Evolutionary conservation across 2,888 invertebrate genomes (phyloP).

Genomic region (Drosophila cognata): DNA sequence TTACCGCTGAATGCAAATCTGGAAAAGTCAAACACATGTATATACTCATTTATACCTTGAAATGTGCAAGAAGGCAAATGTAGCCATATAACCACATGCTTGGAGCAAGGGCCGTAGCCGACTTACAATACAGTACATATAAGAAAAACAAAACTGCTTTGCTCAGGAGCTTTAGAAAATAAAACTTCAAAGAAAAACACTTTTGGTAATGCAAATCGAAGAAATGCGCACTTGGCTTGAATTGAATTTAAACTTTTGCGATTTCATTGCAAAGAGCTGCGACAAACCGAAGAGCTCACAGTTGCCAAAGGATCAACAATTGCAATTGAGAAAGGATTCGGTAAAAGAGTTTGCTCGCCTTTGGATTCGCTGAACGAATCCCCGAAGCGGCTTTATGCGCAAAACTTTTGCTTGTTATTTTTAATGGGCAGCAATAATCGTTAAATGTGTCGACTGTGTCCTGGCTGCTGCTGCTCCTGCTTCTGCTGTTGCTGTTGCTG

Average conservation of each 20-base stretch:
- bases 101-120: background rate
- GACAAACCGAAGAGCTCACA: constrained; percentile 52
- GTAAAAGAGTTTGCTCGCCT: constrained; percentile 66
- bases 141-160: background rate
- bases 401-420: constrained; percentile 85
- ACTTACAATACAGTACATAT: background rate
- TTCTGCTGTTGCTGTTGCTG: constrained; percentile 30
- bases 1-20: background rate
- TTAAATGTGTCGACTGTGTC: constrained; percentile 83
- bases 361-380: constrained; percentile 76
- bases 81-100: background rate
- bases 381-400: constrained; percentile 82
- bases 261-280: constrained; percentile 61
- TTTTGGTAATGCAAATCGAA: constrained; percentile 46
- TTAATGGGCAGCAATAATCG: constrained; percentile 85
- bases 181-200: constrained; percentile 6
- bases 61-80: background rate
- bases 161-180: background rate
- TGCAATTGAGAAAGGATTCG: constrained; percentile 80
- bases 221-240: constrained; percentile 40
- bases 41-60: background rate
- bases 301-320: constrained; percentile 79
- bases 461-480: constrained; percentile 34
- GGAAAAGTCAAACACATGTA: background rate
- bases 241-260: constrained; percentile 72